Base-by-base conservation (phyloP, 1,140 invertebrate genomes). In the Drosophila bifasciata region DNA sequence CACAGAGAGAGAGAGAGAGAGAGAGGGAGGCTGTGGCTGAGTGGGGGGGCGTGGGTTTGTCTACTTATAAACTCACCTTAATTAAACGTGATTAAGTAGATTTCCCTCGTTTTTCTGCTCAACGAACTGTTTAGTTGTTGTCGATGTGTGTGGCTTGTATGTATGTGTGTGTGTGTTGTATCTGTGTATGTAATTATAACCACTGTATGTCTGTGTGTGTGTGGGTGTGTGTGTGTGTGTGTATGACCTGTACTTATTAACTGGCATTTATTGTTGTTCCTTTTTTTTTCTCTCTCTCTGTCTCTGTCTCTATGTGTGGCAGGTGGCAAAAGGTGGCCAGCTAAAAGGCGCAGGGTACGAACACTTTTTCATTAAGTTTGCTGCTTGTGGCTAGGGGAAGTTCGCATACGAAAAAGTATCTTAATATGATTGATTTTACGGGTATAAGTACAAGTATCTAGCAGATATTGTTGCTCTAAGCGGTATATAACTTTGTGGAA, bases 31-130 rank as follows among this genome's bases (percentile, higher is more conserved):
- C 6, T 7, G 23, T 7, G 23, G 23, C 23, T 21, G 2, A 8
- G 4, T 13, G 32, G 32, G 32, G 8, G 32, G 32, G 3, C 32
- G 32, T 36, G 32, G 11, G 32, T 4, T 4, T 36, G 32, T 36
- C 72, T 84, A 84, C 80, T 81, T 88, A 88, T 88, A 76, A 88
- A 88, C 84, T 88, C 78, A 88, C 83, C 83, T 88, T 88, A 88
- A 88, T 88, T 88, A 88, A 88, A 88, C 83, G 83, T 88, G 83
- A 88, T 88, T 88, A 88, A 88, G 83, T 88, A 88, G 83, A 88
- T 88, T 88, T 88, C 78, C 32, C 83, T 79, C 83, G 78, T 88
- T 85, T 85, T 85, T 85, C 77, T 81, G 81, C 81, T 85, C 81
- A 66, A 86, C 81, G 81, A 86, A 84, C 81, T 84, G 80, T 84